Conservation (phyloP, 2,797 vertebrate species). For the Microctenopoma stevenorrisi region DNA sequence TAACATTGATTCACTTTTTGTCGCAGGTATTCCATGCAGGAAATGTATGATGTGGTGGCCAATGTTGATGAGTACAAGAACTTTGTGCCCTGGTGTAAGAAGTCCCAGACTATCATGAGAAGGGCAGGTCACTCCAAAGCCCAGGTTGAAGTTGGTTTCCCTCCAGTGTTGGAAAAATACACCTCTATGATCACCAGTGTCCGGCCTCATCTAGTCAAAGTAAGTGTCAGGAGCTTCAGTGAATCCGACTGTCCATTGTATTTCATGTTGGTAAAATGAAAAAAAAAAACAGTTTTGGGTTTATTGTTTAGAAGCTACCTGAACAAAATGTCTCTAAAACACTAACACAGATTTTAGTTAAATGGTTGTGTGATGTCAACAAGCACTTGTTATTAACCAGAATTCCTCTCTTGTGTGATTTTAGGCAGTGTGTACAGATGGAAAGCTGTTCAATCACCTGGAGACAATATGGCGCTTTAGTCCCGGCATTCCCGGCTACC, state of each 20-base stretch:
- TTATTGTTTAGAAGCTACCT: not conserved
- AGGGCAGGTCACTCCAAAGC: slow-evolving; percentile 91
- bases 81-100: slow-evolving; percentile 98
- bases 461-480: slow-evolving; percentile 97
- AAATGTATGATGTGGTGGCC: slow-evolving; percentile 95
- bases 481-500: slow-evolving; percentile 95
- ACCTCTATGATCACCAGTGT: slow-evolving; percentile 94
- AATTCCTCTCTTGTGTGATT: not conserved
- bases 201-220: slow-evolving; percentile 95
- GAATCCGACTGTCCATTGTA: not conserved
- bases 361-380: not conserved
- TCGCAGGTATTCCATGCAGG: slow-evolving; percentile 93
- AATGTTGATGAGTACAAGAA: slow-evolving; percentile 94
- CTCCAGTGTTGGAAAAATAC: slow-evolving; percentile 92
- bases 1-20: not conserved
- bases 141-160: slow-evolving; percentile 94
- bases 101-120: slow-evolving; percentile 89
- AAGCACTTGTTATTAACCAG: not conserved
- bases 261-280: not conserved
- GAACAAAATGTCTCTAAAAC: not conserved
- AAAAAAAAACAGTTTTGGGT: not conserved
- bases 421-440: slow-evolving; percentile 94
- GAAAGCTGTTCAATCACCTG: slow-evolving; percentile 95
- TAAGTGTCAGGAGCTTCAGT: slow-evolving; percentile 66
- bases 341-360: not conserved